These are phyloP conservation scores for Pangasius sanitwongsei DNA, from an alignment of 2,797 vertebrate genomes.

Conservation along the genomic window DNA sequence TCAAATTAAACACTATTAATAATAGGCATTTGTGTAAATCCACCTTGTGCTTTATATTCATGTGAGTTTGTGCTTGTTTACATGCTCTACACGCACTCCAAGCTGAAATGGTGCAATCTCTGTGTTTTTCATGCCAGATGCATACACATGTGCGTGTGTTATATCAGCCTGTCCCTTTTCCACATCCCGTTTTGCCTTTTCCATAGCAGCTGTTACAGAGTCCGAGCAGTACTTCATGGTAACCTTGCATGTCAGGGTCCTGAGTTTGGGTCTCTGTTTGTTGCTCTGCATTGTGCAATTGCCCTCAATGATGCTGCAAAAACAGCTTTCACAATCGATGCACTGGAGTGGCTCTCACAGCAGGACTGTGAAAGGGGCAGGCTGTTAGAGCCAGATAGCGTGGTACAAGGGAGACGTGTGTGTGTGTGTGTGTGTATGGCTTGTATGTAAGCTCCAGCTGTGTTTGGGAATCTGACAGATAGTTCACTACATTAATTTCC, in stretches of 20 bases:
- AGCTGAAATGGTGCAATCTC: conserved; percentile 33
- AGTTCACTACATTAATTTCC: conserved; percentile 83
- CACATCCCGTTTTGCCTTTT: conserved; percentile 22
- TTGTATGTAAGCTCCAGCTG: conserved; percentile 81
- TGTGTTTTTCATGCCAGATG: neutral
- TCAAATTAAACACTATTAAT: neutral
- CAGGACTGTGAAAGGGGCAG: conserved; percentile 48
- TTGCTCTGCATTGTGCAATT: conserved; percentile 76
- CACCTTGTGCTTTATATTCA: neutral
- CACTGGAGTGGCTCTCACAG: conserved; percentile 69
- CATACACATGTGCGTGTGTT: neutral
- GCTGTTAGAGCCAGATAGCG: conserved; percentile 64
- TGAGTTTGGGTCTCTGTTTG: conserved; percentile 49
- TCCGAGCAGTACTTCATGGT: conserved; percentile 3
- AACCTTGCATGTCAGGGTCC: conserved; percentile 35
- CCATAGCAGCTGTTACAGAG: conserved; percentile 39
- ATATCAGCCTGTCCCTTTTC: conserved; percentile 19
- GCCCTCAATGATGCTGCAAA: conserved; percentile 71
- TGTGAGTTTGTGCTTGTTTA: conserved; percentile 28
- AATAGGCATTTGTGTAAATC: neutral
- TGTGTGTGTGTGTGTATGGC: conserved; percentile 57
- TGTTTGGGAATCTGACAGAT: conserved; percentile 85
- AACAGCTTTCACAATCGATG: conserved; percentile 81
- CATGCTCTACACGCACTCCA: conserved; percentile 15
- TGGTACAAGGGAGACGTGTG: conserved; percentile 55